Conservation (phyloP, 2,888 invertebrate species). For the Drosophila macrospina region DNA sequence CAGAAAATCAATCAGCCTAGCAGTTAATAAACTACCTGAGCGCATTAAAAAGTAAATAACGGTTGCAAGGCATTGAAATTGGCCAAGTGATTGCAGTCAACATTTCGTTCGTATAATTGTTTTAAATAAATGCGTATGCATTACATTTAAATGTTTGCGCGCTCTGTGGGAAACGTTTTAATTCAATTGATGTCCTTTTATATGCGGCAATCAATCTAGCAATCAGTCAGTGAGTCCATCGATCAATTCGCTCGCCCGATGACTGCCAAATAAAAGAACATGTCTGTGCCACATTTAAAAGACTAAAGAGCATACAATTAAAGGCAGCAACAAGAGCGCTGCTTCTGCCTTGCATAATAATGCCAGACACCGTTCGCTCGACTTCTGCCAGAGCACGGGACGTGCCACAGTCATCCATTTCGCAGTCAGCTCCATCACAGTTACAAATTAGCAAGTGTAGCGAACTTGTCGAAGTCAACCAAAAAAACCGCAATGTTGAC, state of each 20-base stretch:
- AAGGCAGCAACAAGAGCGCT: constrained; percentile 5
- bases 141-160: constrained; percentile 20
- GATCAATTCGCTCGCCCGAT: constrained; percentile 55
- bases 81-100: constrained; percentile 8
- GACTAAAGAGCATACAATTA: constrained; percentile 24
- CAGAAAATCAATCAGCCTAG: constrained; percentile 48
- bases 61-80: constrained; percentile 7
- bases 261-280: constrained; percentile 46
- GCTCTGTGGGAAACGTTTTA: constrained; percentile 41
- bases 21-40: constrained; percentile 34
- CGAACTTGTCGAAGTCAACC: constrained; percentile 23
- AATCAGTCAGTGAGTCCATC: no score
- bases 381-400: constrained; percentile 25
- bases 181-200: constrained; percentile 52
- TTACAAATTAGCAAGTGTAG: constrained; percentile 69
- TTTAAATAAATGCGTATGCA: constrained; percentile 12
- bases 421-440: constrained; percentile 57
- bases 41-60: constrained; percentile 18
- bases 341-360: constrained; percentile 71
- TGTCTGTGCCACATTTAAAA: constrained; percentile 49
- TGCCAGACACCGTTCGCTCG: constrained; percentile 29
- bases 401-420: constrained; percentile 60
- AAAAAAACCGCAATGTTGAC: constrained; percentile 36
- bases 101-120: constrained; percentile 27
- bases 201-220: constrained; percentile 50